A percentile compares a stretch with the other conserved stretches of the same genome.
Evolutionary conservation across 2,888 invertebrate species (phyloP).

Genomic region (Leucoptera coffeella): DNA sequence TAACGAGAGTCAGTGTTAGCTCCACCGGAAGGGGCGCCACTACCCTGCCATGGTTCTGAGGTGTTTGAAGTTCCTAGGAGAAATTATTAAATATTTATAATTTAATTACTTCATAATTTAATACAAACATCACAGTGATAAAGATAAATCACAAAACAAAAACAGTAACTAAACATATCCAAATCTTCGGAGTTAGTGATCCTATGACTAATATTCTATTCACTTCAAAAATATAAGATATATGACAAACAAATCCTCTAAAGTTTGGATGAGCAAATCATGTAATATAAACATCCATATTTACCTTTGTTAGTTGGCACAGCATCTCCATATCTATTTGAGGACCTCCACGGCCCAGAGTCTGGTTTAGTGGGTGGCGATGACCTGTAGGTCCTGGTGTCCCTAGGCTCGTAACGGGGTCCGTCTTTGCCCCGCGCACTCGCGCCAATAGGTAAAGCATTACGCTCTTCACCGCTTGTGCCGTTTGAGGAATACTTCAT

Average conservation of each 20-base stretch:
- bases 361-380: slow-evolving; percentile 38
- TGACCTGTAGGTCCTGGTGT: slow-evolving; percentile 26
- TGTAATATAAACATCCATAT: slow-evolving; percentile 3
- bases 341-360: slow-evolving; percentile 28
- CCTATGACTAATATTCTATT: too few relatives aligned
- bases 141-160: too few relatives aligned
- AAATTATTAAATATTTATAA: too few relatives aligned
- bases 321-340: slow-evolving; percentile 23
- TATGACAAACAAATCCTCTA: too few relatives aligned
- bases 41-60: slow-evolving; percentile 13
- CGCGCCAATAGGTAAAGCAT: too few relatives aligned
- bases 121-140: too few relatives aligned
- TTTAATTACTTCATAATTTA: too few relatives aligned
- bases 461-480: too few relatives aligned
- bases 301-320: slow-evolving; percentile 25
- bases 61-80: too few relatives aligned
- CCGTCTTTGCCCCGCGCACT: slow-evolving; percentile 1
- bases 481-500: slow-evolving; percentile 37
- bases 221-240: too few relatives aligned
- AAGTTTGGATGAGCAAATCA: not conserved
- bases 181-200: too few relatives aligned
- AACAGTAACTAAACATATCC: too few relatives aligned
- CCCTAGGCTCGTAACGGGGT: slow-evolving; percentile 23
- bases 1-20: slow-evolving; percentile 23
- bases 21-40: slow-evolving; percentile 15